Conservation (phyloP, 1,140 invertebrate species). For the Euschistus heros region DNA sequence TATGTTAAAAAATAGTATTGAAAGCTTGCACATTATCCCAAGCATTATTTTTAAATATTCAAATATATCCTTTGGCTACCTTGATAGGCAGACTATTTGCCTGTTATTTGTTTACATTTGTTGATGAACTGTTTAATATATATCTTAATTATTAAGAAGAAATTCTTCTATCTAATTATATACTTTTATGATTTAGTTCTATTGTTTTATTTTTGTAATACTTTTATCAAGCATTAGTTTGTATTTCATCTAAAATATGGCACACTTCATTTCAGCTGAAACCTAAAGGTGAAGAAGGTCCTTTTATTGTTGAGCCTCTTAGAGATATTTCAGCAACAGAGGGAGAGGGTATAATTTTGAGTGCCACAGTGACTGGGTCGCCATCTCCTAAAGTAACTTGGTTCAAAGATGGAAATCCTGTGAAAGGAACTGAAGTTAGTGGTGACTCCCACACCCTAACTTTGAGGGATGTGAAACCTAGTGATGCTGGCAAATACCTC, state of each 20-base stretch:
- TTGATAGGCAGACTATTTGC: too few species aligned
- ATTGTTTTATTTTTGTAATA: not conserved
- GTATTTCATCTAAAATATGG: not conserved
- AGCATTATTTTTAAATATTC: too few species aligned
- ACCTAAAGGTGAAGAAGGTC: conserved; percentile 62
- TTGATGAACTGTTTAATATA: too few species aligned
- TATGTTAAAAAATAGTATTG: too few species aligned
- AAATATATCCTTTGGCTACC: too few species aligned
- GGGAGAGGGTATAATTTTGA: conserved; percentile 62
- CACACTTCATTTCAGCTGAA: conserved; percentile 37
- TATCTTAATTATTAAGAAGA: too few species aligned
- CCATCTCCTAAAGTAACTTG: conserved; percentile 67
- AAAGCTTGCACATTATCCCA: too few species aligned
- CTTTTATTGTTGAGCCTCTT: conserved; percentile 68
- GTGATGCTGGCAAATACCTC: conserved; percentile 60
- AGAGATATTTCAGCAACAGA: conserved; percentile 61
- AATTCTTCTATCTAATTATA: not conserved
- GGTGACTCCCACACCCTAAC: conserved; percentile 46
- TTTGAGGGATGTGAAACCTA: conserved; percentile 53
- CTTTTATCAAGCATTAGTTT: not conserved
- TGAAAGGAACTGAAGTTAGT: conserved; percentile 28
- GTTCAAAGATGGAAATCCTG: conserved; percentile 64
- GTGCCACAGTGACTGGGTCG: conserved; percentile 66
- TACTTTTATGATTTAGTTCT: not conserved
- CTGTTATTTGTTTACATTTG: too few species aligned